These are phyloP conservation scores for Phoxinus dragarum DNA, from an alignment of 2,797 vertebrate genomes.

Conservation along the genomic window DNA sequence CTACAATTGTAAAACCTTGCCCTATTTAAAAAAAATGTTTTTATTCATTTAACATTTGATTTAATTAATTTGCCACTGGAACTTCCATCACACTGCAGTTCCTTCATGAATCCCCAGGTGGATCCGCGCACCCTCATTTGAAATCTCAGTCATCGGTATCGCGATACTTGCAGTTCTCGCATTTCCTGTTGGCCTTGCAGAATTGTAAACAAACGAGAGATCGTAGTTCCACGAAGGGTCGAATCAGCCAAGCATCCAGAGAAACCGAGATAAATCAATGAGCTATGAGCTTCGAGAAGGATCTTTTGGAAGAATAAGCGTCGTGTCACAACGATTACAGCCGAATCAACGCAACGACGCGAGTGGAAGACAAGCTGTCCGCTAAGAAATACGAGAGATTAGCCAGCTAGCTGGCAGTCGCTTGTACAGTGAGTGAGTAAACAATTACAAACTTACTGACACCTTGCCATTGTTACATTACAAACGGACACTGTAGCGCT, in stretches of 20 bases:
- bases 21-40: too few relatives aligned
- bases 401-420: constrained; percentile 16
- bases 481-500: too few relatives aligned
- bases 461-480: neutral
- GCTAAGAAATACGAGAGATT: neutral
- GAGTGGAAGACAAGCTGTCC: neutral
- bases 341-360: neutral
- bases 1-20: neutral
- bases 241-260: neutral
- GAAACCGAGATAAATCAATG: neutral
- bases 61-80: neutral
- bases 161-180: constrained; percentile 1
- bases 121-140: neutral
- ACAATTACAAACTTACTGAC: neutral
- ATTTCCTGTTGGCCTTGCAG: constrained; percentile 16
- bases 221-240: neutral
- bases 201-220: constrained; percentile 39
- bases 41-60: neutral
- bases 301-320: neutral
- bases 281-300: neutral
- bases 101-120: neutral
- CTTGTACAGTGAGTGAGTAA: constrained; percentile 33
- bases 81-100: neutral
- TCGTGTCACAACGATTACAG: neutral
- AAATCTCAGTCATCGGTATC: neutral